Conservation (phyloP, 1,140 invertebrate species). For the Drosophila sp. region DNA sequence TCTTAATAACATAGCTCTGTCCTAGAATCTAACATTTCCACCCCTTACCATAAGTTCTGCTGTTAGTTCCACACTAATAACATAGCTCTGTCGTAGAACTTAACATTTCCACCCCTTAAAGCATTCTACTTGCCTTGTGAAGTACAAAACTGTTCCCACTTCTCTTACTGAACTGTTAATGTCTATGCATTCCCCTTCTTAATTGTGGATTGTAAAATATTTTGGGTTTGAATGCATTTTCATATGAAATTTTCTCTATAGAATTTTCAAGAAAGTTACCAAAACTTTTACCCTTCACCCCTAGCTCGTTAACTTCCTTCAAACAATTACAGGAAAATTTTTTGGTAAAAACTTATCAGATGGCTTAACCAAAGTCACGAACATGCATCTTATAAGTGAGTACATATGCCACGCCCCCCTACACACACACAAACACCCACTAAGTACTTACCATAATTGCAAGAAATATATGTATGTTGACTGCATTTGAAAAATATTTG, state of each 20-base stretch:
- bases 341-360: constrained; percentile 54
- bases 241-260: neutral
- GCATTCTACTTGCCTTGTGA: no score
- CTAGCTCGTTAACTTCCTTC: neutral
- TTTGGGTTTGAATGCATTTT: neutral
- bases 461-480: constrained; percentile 36
- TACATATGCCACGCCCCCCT: constrained; percentile 30
- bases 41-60: neutral
- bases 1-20: neutral
- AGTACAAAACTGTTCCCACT: constrained; percentile 49
- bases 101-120: neutral
- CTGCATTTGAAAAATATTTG: constrained; percentile 78
- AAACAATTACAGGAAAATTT: constrained; percentile 14
- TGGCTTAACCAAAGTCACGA: constrained; percentile 69
- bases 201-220: neutral
- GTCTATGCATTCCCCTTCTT: no score
- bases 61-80: no score
- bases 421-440: neutral
- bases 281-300: neutral
- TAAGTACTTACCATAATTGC: constrained; percentile 56
- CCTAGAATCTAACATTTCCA: neutral
- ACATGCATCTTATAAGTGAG: constrained; percentile 3
- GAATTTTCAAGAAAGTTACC: neutral
- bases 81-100: no score
- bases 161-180: neutral